A percentile compares a stretch with the other conserved stretches of the same genome.
These are phyloP conservation scores for Gymnopithys bicolor DNA, from an alignment of 2,797 vertebrate species.

Conservation along the genomic window DNA sequence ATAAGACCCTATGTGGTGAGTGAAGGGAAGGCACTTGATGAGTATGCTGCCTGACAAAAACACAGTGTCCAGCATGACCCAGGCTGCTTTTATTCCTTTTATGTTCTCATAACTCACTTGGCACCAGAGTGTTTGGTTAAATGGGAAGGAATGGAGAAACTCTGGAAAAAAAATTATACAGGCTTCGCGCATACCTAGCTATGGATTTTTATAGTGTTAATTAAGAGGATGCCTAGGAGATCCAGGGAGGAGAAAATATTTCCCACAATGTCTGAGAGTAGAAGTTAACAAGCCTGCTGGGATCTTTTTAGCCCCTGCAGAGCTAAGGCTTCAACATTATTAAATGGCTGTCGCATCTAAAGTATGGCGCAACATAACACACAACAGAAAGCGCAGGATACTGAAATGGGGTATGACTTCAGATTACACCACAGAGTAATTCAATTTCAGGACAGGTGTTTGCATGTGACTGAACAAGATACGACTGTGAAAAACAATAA, in stretches of 20 bases:
- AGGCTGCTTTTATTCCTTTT: neutral
- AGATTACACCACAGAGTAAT: constrained; percentile 57
- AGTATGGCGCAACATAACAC: constrained; percentile 71
- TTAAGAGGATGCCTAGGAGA: constrained; percentile 74
- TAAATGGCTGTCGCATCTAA: constrained; percentile 78
- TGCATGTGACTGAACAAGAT: constrained; percentile 55
- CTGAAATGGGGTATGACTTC: constrained; percentile 46
- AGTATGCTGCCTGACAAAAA: neutral
- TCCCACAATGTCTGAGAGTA: constrained; percentile 76
- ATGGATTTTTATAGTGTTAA: constrained; percentile 71
- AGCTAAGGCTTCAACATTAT: constrained; percentile 79
- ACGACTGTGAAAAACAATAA: neutral
- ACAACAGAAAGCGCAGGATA: constrained; percentile 68
- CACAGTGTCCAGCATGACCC: neutral
- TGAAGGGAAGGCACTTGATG: neutral
- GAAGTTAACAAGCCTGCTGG: constrained; percentile 84
- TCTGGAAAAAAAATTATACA: constrained; percentile 42
- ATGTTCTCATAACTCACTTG: neutral
- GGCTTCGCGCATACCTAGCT: constrained; percentile 49
- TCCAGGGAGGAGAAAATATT: constrained; percentile 75
- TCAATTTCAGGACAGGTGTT: constrained; percentile 73
- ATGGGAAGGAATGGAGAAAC: neutral
- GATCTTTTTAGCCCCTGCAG: constrained; percentile 81
- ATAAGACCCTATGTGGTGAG: neutral
- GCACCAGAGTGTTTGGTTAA: neutral